These are phyloP conservation scores for Heterochromis multidens DNA, from an alignment of 2,113 vertebrate species.

Conservation along the genomic window DNA sequence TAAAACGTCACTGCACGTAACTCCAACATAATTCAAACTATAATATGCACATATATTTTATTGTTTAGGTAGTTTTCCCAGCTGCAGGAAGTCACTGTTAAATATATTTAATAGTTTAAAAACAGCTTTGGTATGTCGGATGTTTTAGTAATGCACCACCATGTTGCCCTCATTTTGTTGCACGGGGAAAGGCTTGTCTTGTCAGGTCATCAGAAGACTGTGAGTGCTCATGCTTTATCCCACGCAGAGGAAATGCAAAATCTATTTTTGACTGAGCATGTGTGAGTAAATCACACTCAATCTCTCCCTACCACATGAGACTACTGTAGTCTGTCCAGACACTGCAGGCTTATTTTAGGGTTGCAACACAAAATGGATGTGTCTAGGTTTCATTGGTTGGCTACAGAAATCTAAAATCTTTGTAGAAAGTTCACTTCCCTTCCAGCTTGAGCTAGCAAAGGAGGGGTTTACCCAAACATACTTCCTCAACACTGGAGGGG, in stretches of 20 bases:
- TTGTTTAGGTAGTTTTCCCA: neutral
- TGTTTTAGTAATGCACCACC: neutral
- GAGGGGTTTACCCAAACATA: slow-evolving; percentile 51
- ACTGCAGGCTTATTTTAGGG: slow-evolving; percentile 49
- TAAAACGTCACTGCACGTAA: neutral
- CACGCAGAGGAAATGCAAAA: slow-evolving; percentile 58
- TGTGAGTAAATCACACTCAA: slow-evolving; percentile 66
- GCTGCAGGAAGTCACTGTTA: neutral
- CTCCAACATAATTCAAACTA: neutral
- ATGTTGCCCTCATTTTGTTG: slow-evolving; percentile 5
- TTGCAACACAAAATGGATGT: slow-evolving; percentile 43
- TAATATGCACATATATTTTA: neutral
- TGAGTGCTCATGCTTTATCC: slow-evolving; percentile 43
- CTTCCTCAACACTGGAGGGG: slow-evolving; percentile 47
- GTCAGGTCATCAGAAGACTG: slow-evolving; percentile 34
- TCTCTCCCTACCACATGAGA: slow-evolving; percentile 51
- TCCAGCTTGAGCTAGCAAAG: slow-evolving; percentile 16
- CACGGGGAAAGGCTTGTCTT: slow-evolving; percentile 12
- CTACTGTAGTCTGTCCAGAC: slow-evolving; percentile 32
- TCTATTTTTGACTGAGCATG: slow-evolving; percentile 63
- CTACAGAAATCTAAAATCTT: slow-evolving; percentile 28
- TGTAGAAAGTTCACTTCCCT: slow-evolving; percentile 39
- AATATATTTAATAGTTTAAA: neutral
- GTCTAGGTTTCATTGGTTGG: slow-evolving; percentile 27
- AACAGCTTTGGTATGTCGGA: neutral